These are phyloP conservation scores for Carcina quercana DNA, from an alignment of 2,888 invertebrate genomes.

Conservation along the genomic window DNA sequence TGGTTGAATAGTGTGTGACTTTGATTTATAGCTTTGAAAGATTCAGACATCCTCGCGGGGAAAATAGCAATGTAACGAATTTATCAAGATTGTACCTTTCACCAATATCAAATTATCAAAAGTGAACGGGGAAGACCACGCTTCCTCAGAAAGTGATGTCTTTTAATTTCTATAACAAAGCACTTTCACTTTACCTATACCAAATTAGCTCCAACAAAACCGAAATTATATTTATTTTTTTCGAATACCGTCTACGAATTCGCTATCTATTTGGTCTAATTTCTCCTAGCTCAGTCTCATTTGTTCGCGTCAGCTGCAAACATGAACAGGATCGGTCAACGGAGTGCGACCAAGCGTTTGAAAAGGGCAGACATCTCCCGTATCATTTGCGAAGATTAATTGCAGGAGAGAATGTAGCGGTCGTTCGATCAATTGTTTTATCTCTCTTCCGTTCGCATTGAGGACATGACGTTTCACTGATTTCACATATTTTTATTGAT, in stretches of 20 bases:
- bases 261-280: too few species aligned
- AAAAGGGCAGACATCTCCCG: slow-evolving; percentile 13
- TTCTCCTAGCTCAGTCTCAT: slow-evolving; percentile 16
- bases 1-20: too few species aligned
- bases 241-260: too few species aligned
- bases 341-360: slow-evolving; percentile 9
- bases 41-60: too few species aligned
- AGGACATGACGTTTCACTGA: too few species aligned
- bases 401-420: slow-evolving; percentile 10
- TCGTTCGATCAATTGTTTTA: slow-evolving; percentile 26
- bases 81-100: slow-evolving; percentile 45
- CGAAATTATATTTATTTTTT: too few species aligned
- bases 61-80: neutral
- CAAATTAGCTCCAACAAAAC: too few species aligned
- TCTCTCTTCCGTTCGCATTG: too few species aligned
- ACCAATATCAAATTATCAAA: slow-evolving; percentile 35
- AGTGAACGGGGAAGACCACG: slow-evolving; percentile 27
- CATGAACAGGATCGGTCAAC: slow-evolving; percentile 1
- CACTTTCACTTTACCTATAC: slow-evolving; percentile 6
- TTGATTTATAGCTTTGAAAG: too few species aligned
- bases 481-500: too few species aligned
- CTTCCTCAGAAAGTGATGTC: slow-evolving; percentile 2
- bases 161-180: neutral
- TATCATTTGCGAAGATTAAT: slow-evolving; percentile 21
- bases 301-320: slow-evolving; percentile 8